phyloP scores from a whole-genome alignment of 1,140 invertebrate species.

The Drosophila bifasciata region DNA sequence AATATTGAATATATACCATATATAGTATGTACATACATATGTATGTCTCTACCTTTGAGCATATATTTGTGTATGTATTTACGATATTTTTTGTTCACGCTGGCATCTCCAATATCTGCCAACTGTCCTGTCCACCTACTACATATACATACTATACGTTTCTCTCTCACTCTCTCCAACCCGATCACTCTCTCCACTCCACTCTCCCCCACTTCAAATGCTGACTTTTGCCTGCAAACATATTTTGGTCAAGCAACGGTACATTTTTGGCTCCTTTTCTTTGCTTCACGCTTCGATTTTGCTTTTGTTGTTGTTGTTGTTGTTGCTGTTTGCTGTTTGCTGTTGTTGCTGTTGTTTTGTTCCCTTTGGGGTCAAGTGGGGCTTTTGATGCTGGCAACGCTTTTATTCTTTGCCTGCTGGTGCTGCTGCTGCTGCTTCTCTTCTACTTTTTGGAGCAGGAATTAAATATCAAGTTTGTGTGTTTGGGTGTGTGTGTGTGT shows the following conservation, averaged over 20 bases:
- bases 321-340: too few relatives aligned
- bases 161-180: not conserved
- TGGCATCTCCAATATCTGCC: conserved; percentile 13
- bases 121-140: too few relatives aligned
- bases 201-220: not conserved
- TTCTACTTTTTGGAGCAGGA: conserved; percentile 71
- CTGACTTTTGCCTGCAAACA: conserved; percentile 54
- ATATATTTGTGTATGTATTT: too few relatives aligned
- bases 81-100: conserved; percentile 5
- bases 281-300: too few relatives aligned
- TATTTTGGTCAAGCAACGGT: conserved; percentile 52
- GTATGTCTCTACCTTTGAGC: too few relatives aligned
- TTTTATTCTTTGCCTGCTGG: conserved; percentile 53
- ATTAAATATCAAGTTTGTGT: conserved; percentile 72
- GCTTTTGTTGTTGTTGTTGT: conserved; percentile 1
- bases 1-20: too few relatives aligned
- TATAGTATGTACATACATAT: too few relatives aligned
- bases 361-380: conserved; percentile 69
- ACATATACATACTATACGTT: too few relatives aligned
- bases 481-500: conserved; percentile 19
- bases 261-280: conserved; percentile 40
- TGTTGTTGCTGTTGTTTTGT: conserved; percentile 13
- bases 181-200: not conserved
- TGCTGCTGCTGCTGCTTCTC: conserved; percentile 31
- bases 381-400: conserved; percentile 74